phyloP scores from a whole-genome alignment of 2,888 invertebrate genomes.

The Pelosia muscerda region DNA sequence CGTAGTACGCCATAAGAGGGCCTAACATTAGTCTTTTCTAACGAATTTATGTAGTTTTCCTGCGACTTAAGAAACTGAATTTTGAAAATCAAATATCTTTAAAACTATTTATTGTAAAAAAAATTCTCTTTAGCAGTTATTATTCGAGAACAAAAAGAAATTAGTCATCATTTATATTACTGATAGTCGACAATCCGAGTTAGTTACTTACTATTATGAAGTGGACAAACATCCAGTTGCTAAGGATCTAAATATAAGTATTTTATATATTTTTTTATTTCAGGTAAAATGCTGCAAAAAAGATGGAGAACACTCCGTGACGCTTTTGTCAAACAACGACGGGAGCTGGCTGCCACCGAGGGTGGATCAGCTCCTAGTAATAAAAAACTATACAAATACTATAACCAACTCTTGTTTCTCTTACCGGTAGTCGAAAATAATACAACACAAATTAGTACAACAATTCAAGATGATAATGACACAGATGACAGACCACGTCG shows the following conservation, averaged over 20 bases:
- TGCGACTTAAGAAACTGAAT: too few relatives aligned
- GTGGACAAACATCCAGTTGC: not conserved
- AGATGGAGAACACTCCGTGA: slow-evolving; percentile 18
- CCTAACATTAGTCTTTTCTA: too few relatives aligned
- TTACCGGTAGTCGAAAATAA: slow-evolving; percentile 12
- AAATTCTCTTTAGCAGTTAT: too few relatives aligned
- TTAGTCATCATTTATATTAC: too few relatives aligned
- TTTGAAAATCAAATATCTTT: too few relatives aligned
- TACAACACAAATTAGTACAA: slow-evolving; percentile 8
- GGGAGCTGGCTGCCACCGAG: not conserved
- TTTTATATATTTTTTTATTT: slow-evolving; percentile 20
- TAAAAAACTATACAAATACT: slow-evolving; percentile 17
- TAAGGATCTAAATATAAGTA: not conserved
- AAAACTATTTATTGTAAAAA: too few relatives aligned
- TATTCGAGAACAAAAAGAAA: too few relatives aligned
- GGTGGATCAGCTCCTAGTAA: slow-evolving; percentile 3
- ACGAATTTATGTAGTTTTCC: too few relatives aligned
- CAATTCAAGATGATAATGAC: not conserved
- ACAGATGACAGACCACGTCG: not conserved
- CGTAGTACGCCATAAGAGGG: too few relatives aligned
- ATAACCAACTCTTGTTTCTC: slow-evolving; percentile 14
- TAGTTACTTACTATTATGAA: too few relatives aligned
- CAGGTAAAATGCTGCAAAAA: slow-evolving; percentile 10
- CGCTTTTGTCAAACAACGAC: slow-evolving; percentile 17
- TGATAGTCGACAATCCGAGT: not conserved